A percentile compares a stretch with the other conserved stretches of the same genome.
Conservation (phyloP, 2,888 invertebrate genomes). For the Boloria selene region DNA sequence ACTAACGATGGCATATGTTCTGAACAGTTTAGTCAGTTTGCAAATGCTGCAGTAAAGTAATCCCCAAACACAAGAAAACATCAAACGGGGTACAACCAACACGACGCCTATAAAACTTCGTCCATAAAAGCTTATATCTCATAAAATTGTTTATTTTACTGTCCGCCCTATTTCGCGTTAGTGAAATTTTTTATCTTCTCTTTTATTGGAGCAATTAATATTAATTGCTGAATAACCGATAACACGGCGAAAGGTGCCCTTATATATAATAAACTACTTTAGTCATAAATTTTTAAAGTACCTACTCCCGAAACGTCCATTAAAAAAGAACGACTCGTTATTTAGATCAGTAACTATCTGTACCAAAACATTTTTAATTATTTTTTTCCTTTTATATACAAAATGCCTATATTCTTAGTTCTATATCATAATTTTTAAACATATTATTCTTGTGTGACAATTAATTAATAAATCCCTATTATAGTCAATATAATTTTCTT, state of each 20-base stretch:
- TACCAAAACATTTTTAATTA: too few relatives aligned
- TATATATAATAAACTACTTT: slow-evolving; percentile 19
- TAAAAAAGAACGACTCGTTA: neutral
- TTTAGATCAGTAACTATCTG: too few relatives aligned
- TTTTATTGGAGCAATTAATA: slow-evolving; percentile 35
- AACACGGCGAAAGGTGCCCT: slow-evolving; percentile 25
- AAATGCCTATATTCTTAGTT: too few relatives aligned
- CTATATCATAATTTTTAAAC: too few relatives aligned
- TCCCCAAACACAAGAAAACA: slow-evolving; percentile 34
- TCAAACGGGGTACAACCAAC: slow-evolving; percentile 36
- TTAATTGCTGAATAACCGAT: slow-evolving; percentile 31
- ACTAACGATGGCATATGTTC: neutral
- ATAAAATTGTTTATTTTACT: slow-evolving; percentile 42
- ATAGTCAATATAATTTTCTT: too few relatives aligned
- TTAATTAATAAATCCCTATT: too few relatives aligned
- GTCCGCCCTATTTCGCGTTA: slow-evolving; percentile 33
- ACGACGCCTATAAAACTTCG: slow-evolving; percentile 36
- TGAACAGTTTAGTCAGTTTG: slow-evolving; percentile 3
- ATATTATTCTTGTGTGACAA: too few relatives aligned
- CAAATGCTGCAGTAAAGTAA: slow-evolving; percentile 21
- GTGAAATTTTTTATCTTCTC: slow-evolving; percentile 26
- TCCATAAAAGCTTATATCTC: slow-evolving; percentile 41
- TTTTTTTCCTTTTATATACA: too few relatives aligned
- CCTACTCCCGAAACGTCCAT: neutral
- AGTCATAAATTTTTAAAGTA: neutral